phyloP scores from a whole-genome alignment of 2,113 vertebrate species.

The Todiramphus chloris region DNA sequence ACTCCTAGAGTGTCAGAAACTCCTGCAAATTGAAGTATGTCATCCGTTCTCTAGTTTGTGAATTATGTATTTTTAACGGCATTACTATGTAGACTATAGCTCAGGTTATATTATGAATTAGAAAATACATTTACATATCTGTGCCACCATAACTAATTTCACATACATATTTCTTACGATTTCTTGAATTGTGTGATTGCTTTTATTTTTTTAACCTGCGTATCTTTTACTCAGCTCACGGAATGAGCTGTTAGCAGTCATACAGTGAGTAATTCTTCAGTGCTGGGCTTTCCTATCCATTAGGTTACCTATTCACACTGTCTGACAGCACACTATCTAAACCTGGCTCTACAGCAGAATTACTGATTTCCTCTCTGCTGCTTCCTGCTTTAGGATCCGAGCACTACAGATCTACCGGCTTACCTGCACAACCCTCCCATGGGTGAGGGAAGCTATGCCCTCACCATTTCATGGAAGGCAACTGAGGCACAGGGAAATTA shows the following conservation, averaged over 20 bases:
- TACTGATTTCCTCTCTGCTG: not conserved
- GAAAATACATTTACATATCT: not conserved
- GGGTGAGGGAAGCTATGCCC: not conserved
- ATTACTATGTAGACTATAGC: not conserved
- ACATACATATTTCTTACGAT: not conserved
- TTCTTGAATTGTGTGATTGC: not conserved
- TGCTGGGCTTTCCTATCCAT: not conserved
- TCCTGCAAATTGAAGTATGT: not conserved
- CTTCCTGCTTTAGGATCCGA: not conserved
- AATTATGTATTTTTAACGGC: not conserved
- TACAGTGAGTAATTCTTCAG: not conserved
- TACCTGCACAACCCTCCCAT: not conserved
- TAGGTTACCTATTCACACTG: not conserved
- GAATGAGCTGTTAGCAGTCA: not conserved
- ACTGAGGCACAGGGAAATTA: not conserved
- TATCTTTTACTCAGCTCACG: not conserved
- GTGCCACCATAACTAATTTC: not conserved
- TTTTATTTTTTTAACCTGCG: not conserved
- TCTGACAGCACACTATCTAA: not conserved
- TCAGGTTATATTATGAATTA: not conserved
- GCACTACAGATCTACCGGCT: not conserved
- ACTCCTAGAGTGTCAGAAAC: not conserved
- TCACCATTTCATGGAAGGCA: not conserved
- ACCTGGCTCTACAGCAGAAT: not conserved
- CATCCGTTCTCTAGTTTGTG: not conserved